These are phyloP conservation scores for Hanleya hanleyi DNA, from an alignment of 2,888 invertebrate genomes.

Conservation along the genomic window DNA sequence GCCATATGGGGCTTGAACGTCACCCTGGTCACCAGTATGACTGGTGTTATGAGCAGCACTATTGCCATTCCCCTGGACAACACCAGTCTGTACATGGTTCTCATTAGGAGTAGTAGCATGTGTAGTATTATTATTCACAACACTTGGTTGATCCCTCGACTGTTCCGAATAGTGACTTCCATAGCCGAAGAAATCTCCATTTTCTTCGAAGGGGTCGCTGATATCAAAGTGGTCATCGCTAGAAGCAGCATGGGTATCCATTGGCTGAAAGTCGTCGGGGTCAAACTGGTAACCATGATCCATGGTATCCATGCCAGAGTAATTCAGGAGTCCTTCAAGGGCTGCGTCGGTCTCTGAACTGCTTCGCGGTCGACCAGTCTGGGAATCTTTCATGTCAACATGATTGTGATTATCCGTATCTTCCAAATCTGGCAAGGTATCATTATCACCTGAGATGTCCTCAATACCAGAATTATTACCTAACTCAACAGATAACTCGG, in stretches of 20 bases:
- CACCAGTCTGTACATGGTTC: background rate
- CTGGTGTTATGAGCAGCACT: background rate
- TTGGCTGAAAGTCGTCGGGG: background rate
- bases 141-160: no score
- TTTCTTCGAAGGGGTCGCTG: constrained; percentile 2
- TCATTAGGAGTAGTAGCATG: background rate
- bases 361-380: background rate
- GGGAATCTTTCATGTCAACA: background rate
- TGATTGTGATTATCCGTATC: background rate
- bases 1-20: background rate
- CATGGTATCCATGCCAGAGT: background rate
- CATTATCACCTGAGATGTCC: background rate
- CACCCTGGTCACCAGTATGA: background rate
- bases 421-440: background rate
- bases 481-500: background rate
- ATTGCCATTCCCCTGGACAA: no score
- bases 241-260: background rate
- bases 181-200: constrained; percentile 4
- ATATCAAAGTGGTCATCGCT: background rate
- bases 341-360: background rate
- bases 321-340: constrained; percentile 4
- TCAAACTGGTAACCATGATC: constrained; percentile 8
- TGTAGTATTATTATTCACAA: background rate
- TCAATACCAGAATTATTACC: background rate
- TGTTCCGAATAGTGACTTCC: background rate